These are phyloP conservation scores for Piaya cayana DNA, from an alignment of 2,113 vertebrate species.

Conservation along the genomic window DNA sequence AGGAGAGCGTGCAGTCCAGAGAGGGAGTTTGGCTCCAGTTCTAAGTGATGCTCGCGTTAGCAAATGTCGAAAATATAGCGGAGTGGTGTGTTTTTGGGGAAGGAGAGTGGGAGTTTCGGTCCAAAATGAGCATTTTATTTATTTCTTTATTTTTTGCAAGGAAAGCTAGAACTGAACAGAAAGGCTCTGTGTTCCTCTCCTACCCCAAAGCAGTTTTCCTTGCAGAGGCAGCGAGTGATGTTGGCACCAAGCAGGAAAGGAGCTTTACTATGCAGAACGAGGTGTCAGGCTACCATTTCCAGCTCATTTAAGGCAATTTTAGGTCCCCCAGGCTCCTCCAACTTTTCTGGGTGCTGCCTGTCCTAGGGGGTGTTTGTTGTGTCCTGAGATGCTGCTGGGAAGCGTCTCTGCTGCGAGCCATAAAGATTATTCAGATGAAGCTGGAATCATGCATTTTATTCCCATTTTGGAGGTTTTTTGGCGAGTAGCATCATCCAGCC, in stretches of 20 bases:
- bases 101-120: neutral
- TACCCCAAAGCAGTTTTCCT: neutral
- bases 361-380: fast-evolving
- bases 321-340: neutral
- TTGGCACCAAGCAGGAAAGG: neutral
- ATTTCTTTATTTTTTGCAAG: neutral
- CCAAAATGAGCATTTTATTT: neutral
- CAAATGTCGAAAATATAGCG: neutral
- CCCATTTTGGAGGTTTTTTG: neutral
- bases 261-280: neutral
- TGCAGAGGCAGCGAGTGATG: neutral
- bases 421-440: neutral
- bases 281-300: neutral
- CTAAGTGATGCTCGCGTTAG: neutral
- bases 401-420: no score
- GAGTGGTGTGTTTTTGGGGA: neutral
- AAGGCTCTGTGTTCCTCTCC: neutral
- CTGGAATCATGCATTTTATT: neutral
- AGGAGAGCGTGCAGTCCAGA: neutral
- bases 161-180: neutral
- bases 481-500: no score
- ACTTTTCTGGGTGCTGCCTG: neutral
- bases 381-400: neutral
- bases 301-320: neutral
- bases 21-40: neutral